Evolutionary conservation across 1,140 invertebrate genomes (phyloP).

Genomic region (Microplitis demolitor): DNA sequence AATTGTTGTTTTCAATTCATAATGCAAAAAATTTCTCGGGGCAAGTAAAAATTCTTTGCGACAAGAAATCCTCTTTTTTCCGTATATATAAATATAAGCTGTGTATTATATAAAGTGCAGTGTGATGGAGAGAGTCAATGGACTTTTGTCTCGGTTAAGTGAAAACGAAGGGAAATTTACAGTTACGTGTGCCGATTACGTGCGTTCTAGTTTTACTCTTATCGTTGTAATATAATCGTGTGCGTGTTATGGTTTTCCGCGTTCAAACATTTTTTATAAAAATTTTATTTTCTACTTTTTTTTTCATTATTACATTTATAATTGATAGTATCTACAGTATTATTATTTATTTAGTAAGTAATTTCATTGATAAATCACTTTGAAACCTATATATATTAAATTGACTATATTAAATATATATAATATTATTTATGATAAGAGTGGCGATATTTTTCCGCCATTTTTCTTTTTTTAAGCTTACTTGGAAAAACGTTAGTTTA

Average conservation of each 20-base stretch:
- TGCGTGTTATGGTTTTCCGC: background rate
- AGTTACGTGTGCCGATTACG: constrained; percentile 26
- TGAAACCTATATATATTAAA: too few relatives aligned
- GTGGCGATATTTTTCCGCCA: too few relatives aligned
- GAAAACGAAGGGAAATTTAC: constrained; percentile 27
- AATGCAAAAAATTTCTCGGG: background rate
- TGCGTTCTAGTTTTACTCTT: constrained; percentile 19
- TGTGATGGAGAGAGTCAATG: background rate
- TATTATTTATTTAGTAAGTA: too few relatives aligned
- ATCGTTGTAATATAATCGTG: constrained; percentile 13
- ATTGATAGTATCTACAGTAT: too few relatives aligned
- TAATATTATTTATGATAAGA: too few relatives aligned
- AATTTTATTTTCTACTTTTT: background rate
- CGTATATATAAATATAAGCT: too few relatives aligned
- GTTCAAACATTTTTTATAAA: background rate
- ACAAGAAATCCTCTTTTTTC: too few relatives aligned
- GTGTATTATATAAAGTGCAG: background rate
- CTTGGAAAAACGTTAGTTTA: too few relatives aligned
- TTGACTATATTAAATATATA: too few relatives aligned
- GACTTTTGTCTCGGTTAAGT: constrained; percentile 5
- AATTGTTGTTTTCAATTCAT: background rate
- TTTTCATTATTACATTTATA: background rate
- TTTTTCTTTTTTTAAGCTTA: too few relatives aligned
- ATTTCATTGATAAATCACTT: too few relatives aligned
- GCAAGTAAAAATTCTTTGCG: background rate